Base-by-base conservation (phyloP, 2,113 vertebrate genomes). In the Osmerus mordax region DNA sequence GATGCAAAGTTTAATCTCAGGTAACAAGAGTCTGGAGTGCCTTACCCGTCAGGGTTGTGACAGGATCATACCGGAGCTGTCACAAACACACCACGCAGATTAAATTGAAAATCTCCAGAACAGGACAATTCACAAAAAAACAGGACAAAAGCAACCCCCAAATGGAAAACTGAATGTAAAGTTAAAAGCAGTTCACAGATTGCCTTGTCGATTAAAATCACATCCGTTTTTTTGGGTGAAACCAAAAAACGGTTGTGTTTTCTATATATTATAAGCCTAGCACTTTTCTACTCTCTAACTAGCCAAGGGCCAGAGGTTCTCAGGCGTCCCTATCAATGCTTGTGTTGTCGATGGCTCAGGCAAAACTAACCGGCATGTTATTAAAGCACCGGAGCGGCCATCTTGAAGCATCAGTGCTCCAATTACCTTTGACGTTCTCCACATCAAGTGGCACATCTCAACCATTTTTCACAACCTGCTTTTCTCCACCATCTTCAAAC, bases 391-490 rank as follows among this genome's bases (percentile, higher is more conserved):
- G 80, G 73, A 36, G 80, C 75, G 8, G 78, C 78, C 81, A 78
- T 88, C 81, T 79, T 77, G 75, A 69, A 69, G 41, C 70, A 85
- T 89, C 86, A 84, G 83, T 76, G 80, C 78, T 88, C 86, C 83
- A 86, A 86, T 90, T 90, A 86, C 83, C 78, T 71, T 70, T 77
- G 76, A 71, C 76, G 70, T 64, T 60, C 73, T 7, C 65, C 63
- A 51, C 41, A 47, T 47, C 41, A 47, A 47, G 41, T 11, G 41
- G 41, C 41, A 9, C 41, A 9, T 78, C 76, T 85, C 83, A 80
- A 81, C 32, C 80, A 87, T 87, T 82, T 84, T 86, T 87, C 81
- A 86, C 87, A 81, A 72, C 78, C 77, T 29, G 65, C 63, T 78
- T 32, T n/a, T 32, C 28, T 16, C 56, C 80, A n/a, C 65, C 6